Conservation (phyloP, 2,888 invertebrate genomes). For the Tortrix viridana region DNA sequence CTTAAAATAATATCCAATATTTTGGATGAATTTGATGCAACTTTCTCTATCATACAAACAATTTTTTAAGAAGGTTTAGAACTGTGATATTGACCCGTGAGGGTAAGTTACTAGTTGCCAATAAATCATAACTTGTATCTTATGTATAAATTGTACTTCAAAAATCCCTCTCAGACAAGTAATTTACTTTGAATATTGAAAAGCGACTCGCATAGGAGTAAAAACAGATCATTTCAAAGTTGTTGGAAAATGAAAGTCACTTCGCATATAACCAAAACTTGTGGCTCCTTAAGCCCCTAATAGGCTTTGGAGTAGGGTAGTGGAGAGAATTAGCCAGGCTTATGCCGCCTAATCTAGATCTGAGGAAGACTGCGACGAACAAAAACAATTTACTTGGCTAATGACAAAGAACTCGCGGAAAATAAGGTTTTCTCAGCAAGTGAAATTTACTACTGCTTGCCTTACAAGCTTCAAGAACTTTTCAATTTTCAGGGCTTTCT, state of each 20-base stretch:
- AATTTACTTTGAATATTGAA: neutral
- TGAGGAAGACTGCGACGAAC: constrained; percentile 55
- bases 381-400: constrained; percentile 71
- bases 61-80: no score
- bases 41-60: no score
- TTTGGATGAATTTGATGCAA: no score
- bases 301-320: constrained; percentile 16
- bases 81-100: no score
- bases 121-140: no score
- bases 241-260: constrained; percentile 7
- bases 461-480: constrained; percentile 3
- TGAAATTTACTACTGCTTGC: neutral
- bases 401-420: constrained; percentile 44
- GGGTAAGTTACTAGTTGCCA: no score
- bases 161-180: no score
- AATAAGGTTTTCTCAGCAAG: constrained; percentile 3
- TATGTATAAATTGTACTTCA: no score
- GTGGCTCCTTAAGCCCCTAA: constrained; percentile 37
- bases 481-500: neutral
- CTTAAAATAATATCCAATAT: no score
- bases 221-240: constrained; percentile 8
- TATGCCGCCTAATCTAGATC: constrained; percentile 66
- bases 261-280: constrained; percentile 39
- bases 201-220: constrained; percentile 5
- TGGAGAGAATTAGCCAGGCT: constrained; percentile 52